A percentile compares a stretch with the other conserved stretches of the same genome.
These are phyloP conservation scores for Petrolisthes manimaculis DNA, from an alignment of 2,888 invertebrate genomes.

Conservation along the genomic window DNA sequence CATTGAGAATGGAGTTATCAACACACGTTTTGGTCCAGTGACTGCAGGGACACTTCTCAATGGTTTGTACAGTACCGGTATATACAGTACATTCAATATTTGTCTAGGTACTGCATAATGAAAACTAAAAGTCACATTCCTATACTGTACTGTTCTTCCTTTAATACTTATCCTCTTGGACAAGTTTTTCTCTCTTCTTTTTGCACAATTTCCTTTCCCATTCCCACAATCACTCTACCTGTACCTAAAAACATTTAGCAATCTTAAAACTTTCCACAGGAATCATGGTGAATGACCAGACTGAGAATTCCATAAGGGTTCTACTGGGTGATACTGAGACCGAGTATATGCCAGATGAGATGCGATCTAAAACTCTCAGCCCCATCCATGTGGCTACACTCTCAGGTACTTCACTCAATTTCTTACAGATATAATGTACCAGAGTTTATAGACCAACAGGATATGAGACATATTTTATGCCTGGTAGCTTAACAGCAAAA, in stretches of 20 bases:
- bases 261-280: conserved; percentile 18
- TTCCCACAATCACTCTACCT: too few species aligned
- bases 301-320: neutral
- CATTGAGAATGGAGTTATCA: conserved; percentile 77
- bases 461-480: too few species aligned
- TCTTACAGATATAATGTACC: too few species aligned
- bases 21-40: conserved; percentile 77
- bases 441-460: too few species aligned
- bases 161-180: neutral
- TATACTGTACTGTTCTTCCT: neutral
- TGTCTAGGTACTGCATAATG: neutral
- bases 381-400: conserved; percentile 42
- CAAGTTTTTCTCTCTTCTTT: neutral
- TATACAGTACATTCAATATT: neutral
- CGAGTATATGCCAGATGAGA: conserved; percentile 35
- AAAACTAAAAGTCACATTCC: neutral
- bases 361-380: conserved; percentile 33
- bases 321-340: neutral
- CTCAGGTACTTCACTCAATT: conserved; percentile 31
- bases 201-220: too few species aligned
- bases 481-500: too few species aligned
- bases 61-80: conserved; percentile 52
- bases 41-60: conserved; percentile 72
- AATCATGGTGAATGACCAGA: conserved; percentile 21
- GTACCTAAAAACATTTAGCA: neutral